These are phyloP conservation scores for Serranus cabrilla DNA, from an alignment of 2,797 vertebrate genomes.

Conservation along the genomic window DNA sequence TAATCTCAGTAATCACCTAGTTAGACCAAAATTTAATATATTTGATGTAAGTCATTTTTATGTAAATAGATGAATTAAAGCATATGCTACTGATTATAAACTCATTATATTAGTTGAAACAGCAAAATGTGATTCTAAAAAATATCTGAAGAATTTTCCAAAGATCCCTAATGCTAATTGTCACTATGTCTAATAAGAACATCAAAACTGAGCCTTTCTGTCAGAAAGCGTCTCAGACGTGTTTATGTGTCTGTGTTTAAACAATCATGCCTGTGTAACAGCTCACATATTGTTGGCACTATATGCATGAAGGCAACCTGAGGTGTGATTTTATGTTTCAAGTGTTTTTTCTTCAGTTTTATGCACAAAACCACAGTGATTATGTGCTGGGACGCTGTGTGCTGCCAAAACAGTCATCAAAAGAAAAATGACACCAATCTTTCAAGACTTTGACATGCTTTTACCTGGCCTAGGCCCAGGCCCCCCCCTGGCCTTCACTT, in stretches of 20 bases:
- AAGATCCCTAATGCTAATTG: background rate
- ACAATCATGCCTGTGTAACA: too few species aligned
- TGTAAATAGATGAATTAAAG: background rate
- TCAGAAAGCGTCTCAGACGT: too few species aligned
- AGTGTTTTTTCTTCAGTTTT: background rate
- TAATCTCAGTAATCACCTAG: background rate
- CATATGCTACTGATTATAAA: background rate
- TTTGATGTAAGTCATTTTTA: background rate
- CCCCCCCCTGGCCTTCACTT: too few species aligned
- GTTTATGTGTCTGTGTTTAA: too few species aligned
- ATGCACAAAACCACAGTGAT: background rate
- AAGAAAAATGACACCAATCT: too few species aligned
- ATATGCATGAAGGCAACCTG: too few species aligned
- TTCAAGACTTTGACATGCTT: too few species aligned
- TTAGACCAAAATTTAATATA: background rate
- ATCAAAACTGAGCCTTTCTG: too few species aligned
- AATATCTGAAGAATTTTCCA: slow-evolving; percentile 3
- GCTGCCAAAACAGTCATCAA: background rate
- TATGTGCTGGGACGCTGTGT: background rate
- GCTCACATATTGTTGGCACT: too few species aligned
- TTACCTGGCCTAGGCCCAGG: too few species aligned
- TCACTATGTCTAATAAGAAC: too few species aligned
- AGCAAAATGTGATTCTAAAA: background rate
- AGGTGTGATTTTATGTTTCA: too few species aligned
- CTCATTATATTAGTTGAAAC: background rate